phyloP scores from a whole-genome alignment of 2,888 invertebrate genomes.

The Tenthredo distinguenda region DNA sequence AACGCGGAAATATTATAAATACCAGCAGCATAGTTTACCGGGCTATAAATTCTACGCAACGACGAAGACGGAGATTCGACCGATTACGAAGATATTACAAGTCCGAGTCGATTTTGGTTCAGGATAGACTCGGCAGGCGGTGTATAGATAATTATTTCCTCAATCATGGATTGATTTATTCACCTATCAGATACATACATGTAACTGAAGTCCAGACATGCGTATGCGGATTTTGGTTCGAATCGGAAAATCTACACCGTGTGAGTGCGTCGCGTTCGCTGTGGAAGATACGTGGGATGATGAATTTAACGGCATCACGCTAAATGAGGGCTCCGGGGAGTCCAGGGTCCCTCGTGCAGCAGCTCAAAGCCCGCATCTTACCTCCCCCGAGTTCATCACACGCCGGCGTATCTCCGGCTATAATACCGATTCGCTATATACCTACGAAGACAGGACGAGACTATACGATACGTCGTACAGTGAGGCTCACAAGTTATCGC shows the following conservation, averaged over 20 bases:
- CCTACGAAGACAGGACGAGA: background rate
- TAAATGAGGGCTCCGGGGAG: slow-evolving; percentile 20
- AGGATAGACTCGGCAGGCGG: background rate
- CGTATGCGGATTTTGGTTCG: background rate
- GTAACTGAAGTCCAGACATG: background rate
- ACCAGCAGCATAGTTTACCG: background rate
- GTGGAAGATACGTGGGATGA: slow-evolving; percentile 27
- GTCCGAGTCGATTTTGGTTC: background rate
- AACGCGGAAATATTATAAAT: slow-evolving; percentile 7
- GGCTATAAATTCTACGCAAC: background rate
- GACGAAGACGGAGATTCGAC: background rate
- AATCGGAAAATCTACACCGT: background rate
- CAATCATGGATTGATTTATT: background rate
- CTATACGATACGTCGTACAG: slow-evolving; percentile 8
- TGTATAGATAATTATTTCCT: background rate
- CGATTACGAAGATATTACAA: background rate
- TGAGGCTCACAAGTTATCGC: background rate
- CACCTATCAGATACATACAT: background rate
- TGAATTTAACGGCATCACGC: slow-evolving; percentile 25
- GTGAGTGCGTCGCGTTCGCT: background rate
- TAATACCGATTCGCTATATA: slow-evolving; percentile 4
- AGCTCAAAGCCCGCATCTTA: slow-evolving; percentile 5
- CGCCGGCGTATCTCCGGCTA: background rate
- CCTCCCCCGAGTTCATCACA: slow-evolving; percentile 32
- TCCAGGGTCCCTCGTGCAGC: slow-evolving; percentile 7